These are phyloP conservation scores for Macrophya annulata DNA, from an alignment of 2,888 invertebrate genomes.

Conservation along the genomic window DNA sequence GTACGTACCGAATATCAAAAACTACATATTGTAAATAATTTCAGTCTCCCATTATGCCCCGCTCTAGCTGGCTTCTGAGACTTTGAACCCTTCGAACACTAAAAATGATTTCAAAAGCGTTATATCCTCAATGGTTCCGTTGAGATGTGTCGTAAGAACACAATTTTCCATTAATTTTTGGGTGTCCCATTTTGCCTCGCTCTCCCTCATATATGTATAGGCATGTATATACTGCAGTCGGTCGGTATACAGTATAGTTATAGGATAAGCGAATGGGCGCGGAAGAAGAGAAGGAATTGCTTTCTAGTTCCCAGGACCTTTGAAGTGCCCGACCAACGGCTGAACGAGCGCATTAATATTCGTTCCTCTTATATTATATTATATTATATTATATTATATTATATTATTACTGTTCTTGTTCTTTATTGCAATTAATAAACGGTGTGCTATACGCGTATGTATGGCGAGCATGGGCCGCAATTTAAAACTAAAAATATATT, in stretches of 20 bases:
- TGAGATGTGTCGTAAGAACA: too few species aligned
- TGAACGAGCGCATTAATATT: background rate
- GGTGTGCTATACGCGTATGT: background rate
- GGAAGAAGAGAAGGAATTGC: slow-evolving; percentile 48
- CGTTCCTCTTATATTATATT: background rate
- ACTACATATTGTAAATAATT: too few species aligned
- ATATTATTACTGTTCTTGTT: background rate
- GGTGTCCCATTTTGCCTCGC: too few species aligned
- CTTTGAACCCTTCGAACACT: too few species aligned
- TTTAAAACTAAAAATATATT: background rate
- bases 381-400: too few species aligned
- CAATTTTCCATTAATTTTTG: too few species aligned
- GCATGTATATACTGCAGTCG: background rate
- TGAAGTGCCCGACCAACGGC: slow-evolving; percentile 32
- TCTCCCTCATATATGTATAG: too few species aligned
- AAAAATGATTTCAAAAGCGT: too few species aligned
- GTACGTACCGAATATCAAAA: too few species aligned
- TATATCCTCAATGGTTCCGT: too few species aligned
- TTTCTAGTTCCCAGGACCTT: slow-evolving; percentile 58
- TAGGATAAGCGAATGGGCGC: background rate
- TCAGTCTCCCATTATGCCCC: too few species aligned
- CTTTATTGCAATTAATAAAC: background rate
- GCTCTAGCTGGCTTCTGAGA: too few species aligned
- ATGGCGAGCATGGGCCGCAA: background rate
- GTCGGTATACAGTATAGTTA: background rate